Conservation (phyloP, 2,888 invertebrate species). For the Chloromyia formosa region DNA sequence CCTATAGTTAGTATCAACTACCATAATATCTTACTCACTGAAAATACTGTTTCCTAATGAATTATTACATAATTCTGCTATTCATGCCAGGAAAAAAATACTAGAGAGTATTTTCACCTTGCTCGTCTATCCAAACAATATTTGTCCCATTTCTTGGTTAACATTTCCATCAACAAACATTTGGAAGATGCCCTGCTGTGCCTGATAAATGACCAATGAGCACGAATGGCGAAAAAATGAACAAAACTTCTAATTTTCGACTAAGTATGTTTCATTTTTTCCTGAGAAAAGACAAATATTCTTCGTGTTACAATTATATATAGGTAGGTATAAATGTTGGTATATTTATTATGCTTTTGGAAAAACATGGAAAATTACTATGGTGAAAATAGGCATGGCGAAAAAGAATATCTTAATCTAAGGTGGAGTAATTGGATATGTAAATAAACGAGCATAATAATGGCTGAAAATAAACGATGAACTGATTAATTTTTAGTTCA, state of each 20-base stretch:
- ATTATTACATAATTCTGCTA: no score
- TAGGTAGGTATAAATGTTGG: neutral
- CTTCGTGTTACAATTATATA: neutral
- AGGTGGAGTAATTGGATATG: no score
- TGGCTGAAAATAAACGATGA: neutral
- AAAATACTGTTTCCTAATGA: no score
- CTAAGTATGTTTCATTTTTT: neutral
- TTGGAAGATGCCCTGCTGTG: constrained; percentile 59
- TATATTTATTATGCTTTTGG: neutral
- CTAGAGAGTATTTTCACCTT: no score
- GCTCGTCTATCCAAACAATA: neutral
- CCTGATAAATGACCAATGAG: constrained; percentile 62
- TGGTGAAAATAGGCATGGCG: neutral
- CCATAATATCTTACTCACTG: no score
- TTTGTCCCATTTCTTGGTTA: constrained; percentile 2
- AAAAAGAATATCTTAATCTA: no score
- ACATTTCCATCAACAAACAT: constrained; percentile 34
- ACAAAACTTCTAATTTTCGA: neutral
- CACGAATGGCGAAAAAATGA: constrained; percentile 53
- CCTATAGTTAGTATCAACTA: no score
- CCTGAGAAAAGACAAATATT: neutral
- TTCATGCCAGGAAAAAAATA: no score
- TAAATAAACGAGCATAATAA: no score
- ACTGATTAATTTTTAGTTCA: neutral
- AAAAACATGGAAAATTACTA: neutral